Evolutionary conservation across 2,888 invertebrate genomes (phyloP).

Genomic region (Cremastobaeus sp.): DNA sequence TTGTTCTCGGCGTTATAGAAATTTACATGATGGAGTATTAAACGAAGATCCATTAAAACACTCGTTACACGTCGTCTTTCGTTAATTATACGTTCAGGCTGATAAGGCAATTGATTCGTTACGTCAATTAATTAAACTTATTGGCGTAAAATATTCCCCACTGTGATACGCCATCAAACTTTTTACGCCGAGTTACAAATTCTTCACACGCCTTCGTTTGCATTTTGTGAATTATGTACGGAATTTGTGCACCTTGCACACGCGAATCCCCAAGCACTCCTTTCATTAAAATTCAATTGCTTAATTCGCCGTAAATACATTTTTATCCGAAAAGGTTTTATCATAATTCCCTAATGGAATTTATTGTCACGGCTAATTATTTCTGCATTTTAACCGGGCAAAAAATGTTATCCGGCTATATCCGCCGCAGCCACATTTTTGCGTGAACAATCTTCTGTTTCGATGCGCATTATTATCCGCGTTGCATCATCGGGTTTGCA

Average conservation of each 20-base stretch:
- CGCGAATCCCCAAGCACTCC: conserved; percentile 5
- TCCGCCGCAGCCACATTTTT: conserved; percentile 11
- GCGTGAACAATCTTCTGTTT: conserved; percentile 28
- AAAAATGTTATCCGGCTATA: too few species aligned
- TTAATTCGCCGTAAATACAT: conserved; percentile 27
- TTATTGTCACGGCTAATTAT: conserved; percentile 36
- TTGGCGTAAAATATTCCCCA: conserved; percentile 18
- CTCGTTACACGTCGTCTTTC: neutral
- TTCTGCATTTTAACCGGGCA: too few species aligned
- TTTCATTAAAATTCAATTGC: conserved; percentile 24
- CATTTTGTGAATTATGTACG: conserved; percentile 33
- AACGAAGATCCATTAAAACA: conserved; percentile 8
- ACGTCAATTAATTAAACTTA: conserved; percentile 19
- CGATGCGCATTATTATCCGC: conserved; percentile 26
- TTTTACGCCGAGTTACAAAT: conserved; percentile 29
- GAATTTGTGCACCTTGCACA: conserved; percentile 13
- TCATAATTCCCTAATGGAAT: conserved; percentile 28
- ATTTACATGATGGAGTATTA: conserved; percentile 14
- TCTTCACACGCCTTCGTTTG: conserved; percentile 8
- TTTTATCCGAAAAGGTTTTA: conserved; percentile 21
- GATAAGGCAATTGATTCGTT: conserved; percentile 16
- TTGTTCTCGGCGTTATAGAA: too few species aligned
- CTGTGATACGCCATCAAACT: conserved; percentile 5
- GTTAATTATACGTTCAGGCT: neutral
- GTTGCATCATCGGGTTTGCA: conserved; percentile 31